Percentiles rank a stretch among this genome's conserved stretches.
phyloP scores from a whole-genome alignment of 2,113 vertebrate genomes.

The Prionailurus bengalensis region DNA sequence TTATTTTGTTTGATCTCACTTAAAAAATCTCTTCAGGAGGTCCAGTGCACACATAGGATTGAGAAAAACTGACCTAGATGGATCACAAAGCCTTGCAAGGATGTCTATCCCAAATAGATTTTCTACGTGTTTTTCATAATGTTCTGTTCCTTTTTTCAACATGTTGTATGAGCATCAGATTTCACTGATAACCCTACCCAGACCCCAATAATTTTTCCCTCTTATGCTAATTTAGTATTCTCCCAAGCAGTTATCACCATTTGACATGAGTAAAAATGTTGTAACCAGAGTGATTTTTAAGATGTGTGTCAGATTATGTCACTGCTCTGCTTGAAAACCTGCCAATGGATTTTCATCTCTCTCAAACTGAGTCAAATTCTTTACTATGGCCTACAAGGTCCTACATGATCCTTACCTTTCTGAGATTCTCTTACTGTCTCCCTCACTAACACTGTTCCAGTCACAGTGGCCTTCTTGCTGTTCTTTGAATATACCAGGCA shows the following conservation, averaged over 20 bases:
- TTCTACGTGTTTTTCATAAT: not conserved
- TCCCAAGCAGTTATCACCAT: not conserved
- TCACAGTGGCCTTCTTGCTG: not conserved
- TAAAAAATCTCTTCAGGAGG: not conserved
- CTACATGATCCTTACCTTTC: constrained; percentile 12
- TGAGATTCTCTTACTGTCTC: not conserved
- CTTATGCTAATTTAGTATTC: not conserved
- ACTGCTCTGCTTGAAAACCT: not conserved
- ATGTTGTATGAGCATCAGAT: not conserved
- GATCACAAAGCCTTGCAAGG: not conserved
- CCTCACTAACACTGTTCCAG: not conserved
- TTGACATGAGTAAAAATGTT: not conserved
- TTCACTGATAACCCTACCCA: not conserved
- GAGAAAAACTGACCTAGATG: not conserved
- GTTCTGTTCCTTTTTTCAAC: not conserved
- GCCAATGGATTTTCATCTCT: not conserved
- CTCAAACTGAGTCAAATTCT: not conserved
- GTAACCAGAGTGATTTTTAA: not conserved
- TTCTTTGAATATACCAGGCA: not conserved
- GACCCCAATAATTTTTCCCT: not conserved
- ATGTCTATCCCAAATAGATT: not conserved
- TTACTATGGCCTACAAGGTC: constrained; percentile 14
- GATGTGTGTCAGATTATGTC: not conserved
- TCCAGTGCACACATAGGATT: not conserved
- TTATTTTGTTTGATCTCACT: not conserved